Evolutionary conservation across 2,888 invertebrate species (phyloP).

Genomic region (Thereva unica): DNA sequence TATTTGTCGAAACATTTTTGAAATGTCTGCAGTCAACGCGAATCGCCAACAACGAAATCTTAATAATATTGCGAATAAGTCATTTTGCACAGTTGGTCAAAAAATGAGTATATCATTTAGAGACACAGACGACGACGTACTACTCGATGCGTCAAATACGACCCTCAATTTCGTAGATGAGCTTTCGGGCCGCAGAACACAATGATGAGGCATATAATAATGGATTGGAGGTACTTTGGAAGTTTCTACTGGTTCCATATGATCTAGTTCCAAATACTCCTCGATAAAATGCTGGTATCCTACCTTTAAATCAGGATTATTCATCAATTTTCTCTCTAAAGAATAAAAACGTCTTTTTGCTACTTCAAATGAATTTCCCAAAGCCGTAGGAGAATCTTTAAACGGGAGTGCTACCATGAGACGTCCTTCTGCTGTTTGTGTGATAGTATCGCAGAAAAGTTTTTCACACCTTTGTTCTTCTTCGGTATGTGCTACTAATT

Average conservation of each 20-base stretch:
- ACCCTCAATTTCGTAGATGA: constrained; percentile 33
- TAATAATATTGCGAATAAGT: constrained; percentile 29
- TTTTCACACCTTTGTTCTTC: constrained; percentile 27
- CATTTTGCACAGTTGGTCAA: constrained; percentile 36
- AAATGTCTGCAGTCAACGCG: constrained; percentile 45
- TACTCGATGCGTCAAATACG: constrained; percentile 38
- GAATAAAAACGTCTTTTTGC: constrained; percentile 2
- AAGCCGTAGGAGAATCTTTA: constrained; percentile 15
- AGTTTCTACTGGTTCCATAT: neutral
- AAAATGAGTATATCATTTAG: constrained; percentile 40
- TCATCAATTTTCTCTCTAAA: neutral
- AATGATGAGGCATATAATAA: neutral
- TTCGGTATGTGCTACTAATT: neutral
- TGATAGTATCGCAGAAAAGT: constrained; percentile 12
- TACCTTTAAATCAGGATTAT: neutral
- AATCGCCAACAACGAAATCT: constrained; percentile 29
- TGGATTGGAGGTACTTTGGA: neutral
- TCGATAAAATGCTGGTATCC: neutral
- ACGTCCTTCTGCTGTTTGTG: constrained; percentile 2
- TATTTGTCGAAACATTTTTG: constrained; percentile 35
- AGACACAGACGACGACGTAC: no score
- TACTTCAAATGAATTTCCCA: constrained; percentile 28
- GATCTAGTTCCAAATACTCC: neutral
- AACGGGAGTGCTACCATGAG: constrained; percentile 32
- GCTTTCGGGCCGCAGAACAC: constrained; percentile 17